Base-by-base conservation (phyloP, 92 coral and sea anemone genomes). In the Pocillopora meandrina region DNA sequence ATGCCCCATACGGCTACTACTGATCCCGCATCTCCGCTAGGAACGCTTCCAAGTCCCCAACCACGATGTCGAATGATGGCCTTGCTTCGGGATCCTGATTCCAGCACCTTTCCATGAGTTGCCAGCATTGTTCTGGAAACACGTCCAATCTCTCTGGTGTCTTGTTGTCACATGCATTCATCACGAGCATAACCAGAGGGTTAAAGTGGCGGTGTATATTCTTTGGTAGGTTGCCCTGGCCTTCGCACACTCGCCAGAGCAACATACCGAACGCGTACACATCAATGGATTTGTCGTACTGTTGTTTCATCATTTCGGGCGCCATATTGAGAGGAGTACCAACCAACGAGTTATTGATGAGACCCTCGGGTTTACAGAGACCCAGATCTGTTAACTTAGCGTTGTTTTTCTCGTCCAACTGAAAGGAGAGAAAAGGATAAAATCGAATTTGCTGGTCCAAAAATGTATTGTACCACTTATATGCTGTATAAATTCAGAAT, bases 181-280 rank as follows among this genome's bases (percentile, higher is more conserved):
- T 23, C 72, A 81, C 82, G 16, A 91, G 84, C 95, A 91, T 91
- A 2, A 91, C 88, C 12, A 91, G 70, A 7, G 95, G 95, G 2
- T 77, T 76, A 21, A 85, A 69, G 73, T 89, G 89, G 42, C 79
- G 81, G 61, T 85, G 14, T 17, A 91, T 76, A 55, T 91, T 91
- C 42, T 83, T 57, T 61, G 95, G 95, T 52, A 88, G 95, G 65
- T 89, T 91, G 60, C 95, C 95, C 55, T 85, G 35, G 2, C 95
- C 95, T 49, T 91, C 95, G 65, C 92, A 91, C 49, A 91, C 90
- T 58, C 95, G 60, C 95, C 95, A 91, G 71, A 91, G 80, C 71
- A 91, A 34, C 78, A 91, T 81, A 12, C 95, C 95, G 74, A 91
- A 91, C 47, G 92, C 95, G 66, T 91, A 91, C 16, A 91, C 92